These are phyloP conservation scores for Stichodactyla mertensii DNA, from an alignment of 64 coral and sea anemone genomes.

Conservation along the genomic window DNA sequence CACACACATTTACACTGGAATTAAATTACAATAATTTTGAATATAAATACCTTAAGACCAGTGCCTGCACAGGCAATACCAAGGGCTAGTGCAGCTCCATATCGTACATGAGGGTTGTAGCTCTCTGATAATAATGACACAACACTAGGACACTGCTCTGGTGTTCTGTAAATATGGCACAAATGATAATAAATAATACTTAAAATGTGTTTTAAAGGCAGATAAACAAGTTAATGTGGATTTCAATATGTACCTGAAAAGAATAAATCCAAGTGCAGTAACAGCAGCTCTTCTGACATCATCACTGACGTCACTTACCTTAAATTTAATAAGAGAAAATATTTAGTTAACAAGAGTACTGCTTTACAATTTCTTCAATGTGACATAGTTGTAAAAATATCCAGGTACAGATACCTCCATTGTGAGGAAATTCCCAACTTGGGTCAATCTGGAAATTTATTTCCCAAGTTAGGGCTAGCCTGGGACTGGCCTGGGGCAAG, in stretches of 20 bases:
- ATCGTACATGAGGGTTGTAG: conserved; percentile 97
- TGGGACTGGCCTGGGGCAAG: no score
- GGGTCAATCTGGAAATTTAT: no score
- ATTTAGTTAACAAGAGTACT: no score
- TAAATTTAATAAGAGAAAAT: neutral
- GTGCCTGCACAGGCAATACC: conserved; percentile 98
- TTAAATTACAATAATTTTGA: no score
- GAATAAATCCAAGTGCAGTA: conserved; percentile 77
- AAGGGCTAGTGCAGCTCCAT: conserved; percentile 90
- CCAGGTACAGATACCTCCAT: no score
- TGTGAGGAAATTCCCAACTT: no score
- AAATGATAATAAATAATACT: neutral
- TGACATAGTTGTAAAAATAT: no score
- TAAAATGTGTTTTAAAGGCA: neutral
- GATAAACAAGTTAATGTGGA: neutral
- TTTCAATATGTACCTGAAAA: conserved; percentile 63
- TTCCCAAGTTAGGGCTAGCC: no score
- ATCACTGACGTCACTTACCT: conserved; percentile 99
- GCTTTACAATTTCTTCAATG: no score
- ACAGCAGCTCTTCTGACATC: conserved; percentile 98
- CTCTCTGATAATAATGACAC: conserved; percentile 96
- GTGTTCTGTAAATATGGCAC: conserved; percentile 47
- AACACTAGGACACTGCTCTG: conserved; percentile 96
- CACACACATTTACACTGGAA: no score
- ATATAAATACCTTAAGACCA: conserved; percentile 75